Percentiles rank a stretch among this genome's conserved stretches.
These are phyloP conservation scores for Dolichoris vasculosae DNA, from an alignment of 1,140 invertebrate genomes.

Conservation along the genomic window DNA sequence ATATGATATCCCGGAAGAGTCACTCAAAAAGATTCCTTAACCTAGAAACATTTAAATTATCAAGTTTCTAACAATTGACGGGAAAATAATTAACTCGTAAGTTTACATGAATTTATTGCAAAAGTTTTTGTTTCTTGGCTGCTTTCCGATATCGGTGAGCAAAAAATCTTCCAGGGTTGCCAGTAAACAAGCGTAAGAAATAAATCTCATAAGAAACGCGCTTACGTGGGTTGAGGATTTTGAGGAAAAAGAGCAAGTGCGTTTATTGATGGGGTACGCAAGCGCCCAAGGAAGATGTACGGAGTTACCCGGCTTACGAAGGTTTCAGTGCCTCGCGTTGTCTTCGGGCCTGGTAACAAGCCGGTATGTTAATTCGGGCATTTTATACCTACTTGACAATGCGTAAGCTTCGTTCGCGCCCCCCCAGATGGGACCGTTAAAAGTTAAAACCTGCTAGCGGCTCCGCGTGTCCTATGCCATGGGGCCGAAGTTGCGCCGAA, in stretches of 20 bases:
- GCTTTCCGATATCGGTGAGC: background rate
- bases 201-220: no score
- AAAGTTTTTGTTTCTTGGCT: background rate
- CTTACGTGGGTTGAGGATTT: background rate
- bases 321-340: background rate
- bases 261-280: background rate
- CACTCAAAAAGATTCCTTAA: no score
- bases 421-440: constrained; percentile 68
- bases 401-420: constrained; percentile 41
- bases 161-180: background rate
- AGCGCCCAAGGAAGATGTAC: no score
- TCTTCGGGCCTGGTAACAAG: constrained; percentile 63
- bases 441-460: constrained; percentile 71
- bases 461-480: background rate
- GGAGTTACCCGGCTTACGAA: no score
- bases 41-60: no score
- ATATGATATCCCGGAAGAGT: no score
- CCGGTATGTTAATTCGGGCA: constrained; percentile 71
- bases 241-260: background rate
- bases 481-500: constrained; percentile 11
- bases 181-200: background rate
- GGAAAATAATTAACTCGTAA: no score
- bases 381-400: constrained; percentile 68
- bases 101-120: no score
- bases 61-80: no score